Base-by-base conservation (phyloP, 2,797 vertebrate genomes). In the Loris lydekkerianus region DNA sequence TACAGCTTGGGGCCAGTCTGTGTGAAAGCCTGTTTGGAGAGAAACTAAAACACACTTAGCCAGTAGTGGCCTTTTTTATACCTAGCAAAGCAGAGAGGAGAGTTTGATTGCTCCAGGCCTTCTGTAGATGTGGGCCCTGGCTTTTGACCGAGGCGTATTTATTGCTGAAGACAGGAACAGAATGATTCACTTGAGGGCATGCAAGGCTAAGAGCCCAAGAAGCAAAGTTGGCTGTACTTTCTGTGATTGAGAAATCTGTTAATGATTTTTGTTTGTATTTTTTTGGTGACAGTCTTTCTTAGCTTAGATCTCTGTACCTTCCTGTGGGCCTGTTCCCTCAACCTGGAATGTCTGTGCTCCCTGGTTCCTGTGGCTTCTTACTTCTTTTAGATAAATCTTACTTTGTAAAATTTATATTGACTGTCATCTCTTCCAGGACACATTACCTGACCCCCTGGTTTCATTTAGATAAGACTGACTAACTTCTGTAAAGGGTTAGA, bases 271-370 rank as follows among this genome's bases (percentile, higher is more conserved):
- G 46, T 77, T 49, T 5, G 2, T n/a, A 7, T 53, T 67, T 72
- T 85, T 92, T 23, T 86, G 49, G 8, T 34, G n/a, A 86, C 75
- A 81, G 11, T 15, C n/a, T 85, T n/a, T 11, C 27, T 85, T n/a
- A 90, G 75, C 9, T 89, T 81, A 89, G 81, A 21, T 20, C 31
- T 93, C 40, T 80, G 31, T 80, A 73, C 49, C n/a, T 69, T 93
- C 76, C 61, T 10, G 14, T 83, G 43, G 69, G 17, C 6, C 17
- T 17, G 29, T 76, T 91, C 49, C 25, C 10, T 91, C 29, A 83
- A 34, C 14, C 29, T 72, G 14, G 61, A 77, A 21, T 88, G 25
- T 58, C 53, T 75, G 18, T 67, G 67, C 37, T 69, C 7, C 10
- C 25, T 81, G 21, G 27, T 25, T 11, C 3, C 15, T 15, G 17